A percentile compares a stretch with the other conserved stretches of the same genome.
Conservation (phyloP, 2,888 invertebrate species). For the Tetragnatha montana region DNA sequence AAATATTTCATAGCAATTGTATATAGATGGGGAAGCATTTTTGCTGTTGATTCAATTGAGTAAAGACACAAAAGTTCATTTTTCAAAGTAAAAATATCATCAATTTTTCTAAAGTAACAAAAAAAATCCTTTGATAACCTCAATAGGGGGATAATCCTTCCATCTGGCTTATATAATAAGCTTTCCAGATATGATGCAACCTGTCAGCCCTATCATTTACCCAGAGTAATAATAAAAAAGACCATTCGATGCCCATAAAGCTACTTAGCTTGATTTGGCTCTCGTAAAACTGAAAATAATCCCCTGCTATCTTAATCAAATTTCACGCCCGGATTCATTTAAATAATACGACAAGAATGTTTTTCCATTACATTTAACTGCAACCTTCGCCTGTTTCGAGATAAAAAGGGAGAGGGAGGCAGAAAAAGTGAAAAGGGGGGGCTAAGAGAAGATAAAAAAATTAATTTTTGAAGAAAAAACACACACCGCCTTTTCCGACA, state of each 20-base stretch:
- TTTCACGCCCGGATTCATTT: conserved; percentile 55
- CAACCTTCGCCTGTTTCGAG: not conserved
- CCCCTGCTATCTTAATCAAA: conserved; percentile 57
- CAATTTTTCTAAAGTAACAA: not conserved
- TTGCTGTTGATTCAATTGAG: too few relatives aligned
- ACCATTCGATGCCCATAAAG: conserved; percentile 1
- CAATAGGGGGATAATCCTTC: not conserved
- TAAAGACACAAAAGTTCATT: too few relatives aligned
- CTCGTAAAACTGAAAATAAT: conserved; percentile 32
- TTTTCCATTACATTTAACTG: conserved; percentile 58
- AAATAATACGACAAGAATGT: conserved; percentile 58
- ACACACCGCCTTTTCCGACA: not conserved
- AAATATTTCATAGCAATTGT: too few relatives aligned
- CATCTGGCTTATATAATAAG: not conserved
- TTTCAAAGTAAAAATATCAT: too few relatives aligned
- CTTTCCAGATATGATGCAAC: conserved; percentile 7
- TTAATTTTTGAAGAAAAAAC: not conserved
- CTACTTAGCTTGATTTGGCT: conserved; percentile 34
- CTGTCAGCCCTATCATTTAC: conserved; percentile 8
- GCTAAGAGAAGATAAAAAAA: not conserved
- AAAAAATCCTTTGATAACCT: not conserved
- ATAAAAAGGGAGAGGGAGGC: not conserved
- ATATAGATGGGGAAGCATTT: too few relatives aligned
- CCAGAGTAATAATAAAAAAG: not conserved
- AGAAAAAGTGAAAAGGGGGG: not conserved